These are phyloP conservation scores for Cichladusa arquata DNA, from an alignment of 2,113 vertebrate species.

Conservation along the genomic window DNA sequence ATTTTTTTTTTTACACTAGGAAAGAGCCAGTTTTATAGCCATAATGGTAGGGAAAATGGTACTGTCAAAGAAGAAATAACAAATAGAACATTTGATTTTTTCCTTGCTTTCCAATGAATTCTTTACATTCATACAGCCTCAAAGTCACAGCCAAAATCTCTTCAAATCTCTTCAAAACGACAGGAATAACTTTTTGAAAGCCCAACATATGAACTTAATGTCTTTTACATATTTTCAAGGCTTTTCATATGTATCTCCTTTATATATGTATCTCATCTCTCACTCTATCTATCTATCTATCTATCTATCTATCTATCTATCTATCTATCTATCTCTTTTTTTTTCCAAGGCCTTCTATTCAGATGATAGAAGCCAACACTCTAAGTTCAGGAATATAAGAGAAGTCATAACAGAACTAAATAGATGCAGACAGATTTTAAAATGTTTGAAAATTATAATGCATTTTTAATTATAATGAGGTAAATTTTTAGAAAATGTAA, in stretches of 20 bases:
- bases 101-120: neutral
- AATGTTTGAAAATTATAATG: neutral
- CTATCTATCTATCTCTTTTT: neutral
- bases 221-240: neutral
- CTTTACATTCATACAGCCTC: neutral
- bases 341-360: neutral
- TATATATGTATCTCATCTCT: neutral
- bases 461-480: neutral
- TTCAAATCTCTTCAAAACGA: neutral
- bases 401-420: neutral
- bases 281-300: neutral
- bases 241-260: neutral
- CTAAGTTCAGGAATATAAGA: neutral
- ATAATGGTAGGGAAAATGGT: neutral
- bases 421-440: neutral
- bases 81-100: neutral
- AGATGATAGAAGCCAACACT: neutral
- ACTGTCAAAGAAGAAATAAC: neutral
- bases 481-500: neutral
- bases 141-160: neutral
- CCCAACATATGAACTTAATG: neutral
- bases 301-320: neutral
- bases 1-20: neutral
- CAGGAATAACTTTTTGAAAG: neutral
- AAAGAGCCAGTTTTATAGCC: neutral